A percentile compares a stretch with the other conserved stretches of the same genome.
phyloP scores from a whole-genome alignment of 2,888 invertebrate genomes.

The Harpagoxenus sublaevis region DNA sequence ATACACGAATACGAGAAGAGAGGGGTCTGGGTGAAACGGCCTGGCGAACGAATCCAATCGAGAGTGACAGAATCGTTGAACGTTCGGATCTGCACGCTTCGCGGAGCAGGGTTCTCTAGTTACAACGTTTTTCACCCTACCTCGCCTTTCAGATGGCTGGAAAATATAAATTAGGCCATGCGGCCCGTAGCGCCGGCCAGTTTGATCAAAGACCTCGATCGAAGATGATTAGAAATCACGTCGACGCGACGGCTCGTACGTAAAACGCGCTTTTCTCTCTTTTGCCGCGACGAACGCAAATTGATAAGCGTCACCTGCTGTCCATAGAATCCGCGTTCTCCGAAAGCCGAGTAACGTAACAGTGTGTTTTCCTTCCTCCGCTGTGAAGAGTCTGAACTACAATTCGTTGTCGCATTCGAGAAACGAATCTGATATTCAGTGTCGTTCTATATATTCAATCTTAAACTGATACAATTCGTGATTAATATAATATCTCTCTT shows the following conservation, averaged over 20 bases:
- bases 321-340: neutral
- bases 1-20: conserved; percentile 9
- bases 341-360: neutral
- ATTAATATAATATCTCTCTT: neutral
- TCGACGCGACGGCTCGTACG: neutral
- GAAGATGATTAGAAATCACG: conserved; percentile 70
- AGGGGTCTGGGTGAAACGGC: conserved; percentile 64
- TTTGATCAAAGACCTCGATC: conserved; percentile 77
- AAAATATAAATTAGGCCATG: conserved; percentile 84
- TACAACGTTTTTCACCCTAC: conserved; percentile 89
- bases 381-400: neutral
- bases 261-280: conserved; percentile 31
- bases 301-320: neutral
- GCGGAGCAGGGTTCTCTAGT: conserved; percentile 83
- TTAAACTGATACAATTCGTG: neutral
- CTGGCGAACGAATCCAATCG: conserved; percentile 65
- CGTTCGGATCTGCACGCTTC: conserved; percentile 66
- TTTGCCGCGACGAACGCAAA: neutral
- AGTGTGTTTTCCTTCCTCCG: neutral
- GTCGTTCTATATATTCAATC: neutral
- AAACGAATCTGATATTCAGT: conserved; percentile 4
- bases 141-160: conserved; percentile 77
- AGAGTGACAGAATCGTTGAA: conserved; percentile 71
- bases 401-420: neutral
- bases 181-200: conserved; percentile 77